A percentile compares a stretch with the other conserved stretches of the same genome.
Conservation (phyloP, 2,113 vertebrate species). For the Todiramphus saurophagus region DNA sequence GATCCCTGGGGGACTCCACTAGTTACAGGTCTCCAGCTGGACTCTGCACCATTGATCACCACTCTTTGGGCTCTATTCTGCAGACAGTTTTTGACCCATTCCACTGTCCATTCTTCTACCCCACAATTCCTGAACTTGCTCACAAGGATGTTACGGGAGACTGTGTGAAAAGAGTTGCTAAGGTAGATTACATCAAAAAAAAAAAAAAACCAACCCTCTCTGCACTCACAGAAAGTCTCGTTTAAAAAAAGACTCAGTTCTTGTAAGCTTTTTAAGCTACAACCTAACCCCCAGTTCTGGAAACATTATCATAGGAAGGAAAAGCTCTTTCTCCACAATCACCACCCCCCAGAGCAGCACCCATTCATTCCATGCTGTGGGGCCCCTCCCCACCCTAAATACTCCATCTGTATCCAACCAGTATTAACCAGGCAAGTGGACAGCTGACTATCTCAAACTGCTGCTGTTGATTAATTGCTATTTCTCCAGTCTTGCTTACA, state of each 20-base stretch:
- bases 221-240: background rate
- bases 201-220: background rate
- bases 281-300: background rate
- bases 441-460: background rate
- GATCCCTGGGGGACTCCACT: too few species aligned
- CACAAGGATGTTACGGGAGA: too few species aligned
- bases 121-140: too few species aligned
- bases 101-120: too few species aligned
- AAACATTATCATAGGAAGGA: background rate
- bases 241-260: background rate
- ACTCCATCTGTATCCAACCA: background rate
- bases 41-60: too few species aligned
- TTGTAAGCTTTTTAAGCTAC: background rate
- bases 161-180: too few species aligned
- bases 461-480: background rate
- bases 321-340: background rate
- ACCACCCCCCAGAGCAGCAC: background rate
- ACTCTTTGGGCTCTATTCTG: too few species aligned
- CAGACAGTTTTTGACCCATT: too few species aligned
- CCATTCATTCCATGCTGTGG: background rate
- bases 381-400: background rate
- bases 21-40: too few species aligned
- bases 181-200: too few species aligned
- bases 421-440: background rate
- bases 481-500: background rate